Evolutionary conservation across 2,113 vertebrate species (phyloP), one percentile per base, ranked within the genome.

Genomic region (Centropus bengalensis): DNA sequence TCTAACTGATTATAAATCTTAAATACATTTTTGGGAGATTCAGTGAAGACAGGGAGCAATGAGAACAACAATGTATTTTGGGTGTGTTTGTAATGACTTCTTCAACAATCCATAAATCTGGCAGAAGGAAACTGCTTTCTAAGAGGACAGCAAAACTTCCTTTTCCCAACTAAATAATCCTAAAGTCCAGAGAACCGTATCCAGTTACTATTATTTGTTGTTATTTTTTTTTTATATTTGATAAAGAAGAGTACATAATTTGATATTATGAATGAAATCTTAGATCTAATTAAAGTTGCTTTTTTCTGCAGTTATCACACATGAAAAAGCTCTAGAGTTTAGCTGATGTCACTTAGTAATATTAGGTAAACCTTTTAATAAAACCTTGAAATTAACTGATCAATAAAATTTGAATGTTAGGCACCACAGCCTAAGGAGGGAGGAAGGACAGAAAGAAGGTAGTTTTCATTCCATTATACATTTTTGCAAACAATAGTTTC

Each of bases 271-370:
- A 16, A 4, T 76, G 19, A 80, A 86, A 77, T 1, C 3, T 51
- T 55, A 26, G 1, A 1, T 52, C 2, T 26, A 54, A 38, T 8
- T 11, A 5, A 62, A 20, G 3, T 16, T 74, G 69, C 1, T 14
- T 45, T 60, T 77, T 67, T 67, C 42, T 30, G 6, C 51, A 58
- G 5, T 45, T 36, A 33, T 8, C 6, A 14, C 21, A 36, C 22
- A 32, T 14, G 68, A 70, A 54, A 64, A 60, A 36, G 11, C 0
- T 0, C 14, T 69, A 79, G 6, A n/a, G 6, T 40, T 84, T 49
- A 86, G 16, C 2, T 22, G 30, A 32, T 9, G 6, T 45, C 16
- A 67, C 12, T n/a, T 6, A 6, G 10, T 49, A 51, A 59, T 59
- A 84, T 17, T 55, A 84, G 51, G 14, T 5, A 79, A 73, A 40